Evolutionary conservation across 2,113 vertebrate species (phyloP).

Genomic region (Poicephalus meyeri): DNA sequence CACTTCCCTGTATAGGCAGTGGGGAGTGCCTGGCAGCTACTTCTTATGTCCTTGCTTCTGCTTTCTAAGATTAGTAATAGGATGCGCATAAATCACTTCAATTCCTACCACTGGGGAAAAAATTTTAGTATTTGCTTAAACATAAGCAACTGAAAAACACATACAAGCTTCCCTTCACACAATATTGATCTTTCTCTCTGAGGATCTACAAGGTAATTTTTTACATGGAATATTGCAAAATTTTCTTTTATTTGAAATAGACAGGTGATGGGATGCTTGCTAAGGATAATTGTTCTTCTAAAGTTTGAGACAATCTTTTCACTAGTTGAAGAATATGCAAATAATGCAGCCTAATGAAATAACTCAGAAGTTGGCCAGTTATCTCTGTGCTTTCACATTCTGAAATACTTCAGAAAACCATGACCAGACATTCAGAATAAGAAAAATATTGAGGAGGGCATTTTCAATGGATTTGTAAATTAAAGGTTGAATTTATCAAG

Average conservation of each 20-base stretch:
- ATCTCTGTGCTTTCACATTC: background rate
- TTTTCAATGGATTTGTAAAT: background rate
- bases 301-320: background rate
- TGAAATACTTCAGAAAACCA: background rate
- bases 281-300: background rate
- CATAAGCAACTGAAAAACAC: background rate
- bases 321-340: background rate
- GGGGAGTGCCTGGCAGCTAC: background rate
- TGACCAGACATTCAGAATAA: background rate
- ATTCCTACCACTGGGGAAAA: background rate
- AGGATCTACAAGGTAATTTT: background rate
- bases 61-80: background rate
- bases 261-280: background rate
- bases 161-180: background rate
- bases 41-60: background rate
- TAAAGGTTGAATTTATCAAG: background rate
- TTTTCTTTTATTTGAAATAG: background rate
- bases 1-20: background rate
- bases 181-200: background rate
- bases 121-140: background rate
- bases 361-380: background rate
- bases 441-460: background rate
- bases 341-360: background rate
- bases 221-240: background rate
- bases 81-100: background rate